phyloP scores from a whole-genome alignment of 2,888 invertebrate species.

The Meandrusa payeni region DNA sequence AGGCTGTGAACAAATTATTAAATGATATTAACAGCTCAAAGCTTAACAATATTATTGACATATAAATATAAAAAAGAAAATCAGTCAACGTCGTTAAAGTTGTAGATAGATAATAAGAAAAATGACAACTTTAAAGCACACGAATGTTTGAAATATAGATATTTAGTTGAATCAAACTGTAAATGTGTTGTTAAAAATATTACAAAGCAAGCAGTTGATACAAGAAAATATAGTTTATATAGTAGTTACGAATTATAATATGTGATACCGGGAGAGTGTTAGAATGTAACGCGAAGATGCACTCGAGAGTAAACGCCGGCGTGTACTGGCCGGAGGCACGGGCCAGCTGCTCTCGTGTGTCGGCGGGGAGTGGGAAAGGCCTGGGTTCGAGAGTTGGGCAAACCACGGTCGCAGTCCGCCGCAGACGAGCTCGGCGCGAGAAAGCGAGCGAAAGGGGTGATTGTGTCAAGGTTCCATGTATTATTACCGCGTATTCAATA shows the following conservation, averaged over 20 bases:
- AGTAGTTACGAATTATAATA: too few relatives aligned
- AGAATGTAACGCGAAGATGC: conserved; percentile 14
- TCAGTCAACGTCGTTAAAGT: too few relatives aligned
- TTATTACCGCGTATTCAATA: background rate
- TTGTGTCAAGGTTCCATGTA: conserved; percentile 18
- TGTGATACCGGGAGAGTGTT: conserved; percentile 8
- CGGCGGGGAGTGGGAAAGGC: conserved; percentile 18
- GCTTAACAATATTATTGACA: too few relatives aligned
- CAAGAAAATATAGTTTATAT: too few relatives aligned
- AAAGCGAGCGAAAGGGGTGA: conserved; percentile 23
- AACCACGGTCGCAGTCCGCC: conserved; percentile 2
- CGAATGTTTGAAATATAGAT: too few relatives aligned
- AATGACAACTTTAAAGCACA: too few relatives aligned
- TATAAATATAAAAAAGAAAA: too few relatives aligned
- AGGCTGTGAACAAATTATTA: conserved; percentile 2
- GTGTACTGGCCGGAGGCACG: conserved; percentile 7
- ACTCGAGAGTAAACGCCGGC: conserved; percentile 3
- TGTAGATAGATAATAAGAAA: too few relatives aligned
- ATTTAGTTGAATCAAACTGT: too few relatives aligned
- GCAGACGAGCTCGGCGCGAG: conserved; percentile 2
- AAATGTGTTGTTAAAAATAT: background rate
- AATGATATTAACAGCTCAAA: too few relatives aligned
- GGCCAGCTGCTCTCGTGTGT: background rate
- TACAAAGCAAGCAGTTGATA: too few relatives aligned
- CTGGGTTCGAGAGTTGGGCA: conserved; percentile 9